phyloP scores from a whole-genome alignment of 2,113 vertebrate species.

The Vulpes ferrilata region DNA sequence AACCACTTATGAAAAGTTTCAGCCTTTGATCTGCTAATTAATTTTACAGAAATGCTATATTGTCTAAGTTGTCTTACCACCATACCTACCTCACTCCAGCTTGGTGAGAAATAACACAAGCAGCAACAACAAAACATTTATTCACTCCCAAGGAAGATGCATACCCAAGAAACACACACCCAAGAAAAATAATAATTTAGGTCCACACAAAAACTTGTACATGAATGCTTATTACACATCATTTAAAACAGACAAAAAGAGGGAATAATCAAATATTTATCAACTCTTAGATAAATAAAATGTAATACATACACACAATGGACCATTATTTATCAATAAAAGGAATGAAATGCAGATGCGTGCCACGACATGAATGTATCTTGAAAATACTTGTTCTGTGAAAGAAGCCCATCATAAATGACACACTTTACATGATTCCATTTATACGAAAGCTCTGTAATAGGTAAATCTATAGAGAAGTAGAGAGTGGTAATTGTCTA shows the following conservation, averaged over 20 bases:
- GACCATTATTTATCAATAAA: not conserved
- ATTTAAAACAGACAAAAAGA: not conserved
- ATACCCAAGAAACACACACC: not conserved
- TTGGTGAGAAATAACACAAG: constrained; percentile 6
- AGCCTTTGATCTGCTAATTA: not conserved
- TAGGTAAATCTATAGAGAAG: not conserved
- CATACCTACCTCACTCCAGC: not conserved
- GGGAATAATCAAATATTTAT: not conserved
- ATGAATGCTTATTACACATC: not conserved
- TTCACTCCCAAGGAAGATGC: not conserved
- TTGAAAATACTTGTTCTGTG: not conserved
- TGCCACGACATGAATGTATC: not conserved
- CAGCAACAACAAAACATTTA: not conserved
- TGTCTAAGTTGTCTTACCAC: not conserved
- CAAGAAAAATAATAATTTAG: not conserved
- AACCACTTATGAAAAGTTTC: not conserved
- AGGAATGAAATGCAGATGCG: not conserved
- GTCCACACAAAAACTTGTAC: not conserved
- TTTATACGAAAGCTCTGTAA: not conserved
- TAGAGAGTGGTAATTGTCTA: not conserved
- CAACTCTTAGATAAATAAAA: not conserved
- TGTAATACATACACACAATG: not conserved
- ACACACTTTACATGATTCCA: not conserved
- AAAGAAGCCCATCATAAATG: not conserved
- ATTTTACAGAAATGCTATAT: not conserved